Percentiles rank a stretch among this genome's conserved stretches.
Evolutionary conservation across 1,140 invertebrate species (phyloP).

Genomic region (Oscheius sp.): DNA sequence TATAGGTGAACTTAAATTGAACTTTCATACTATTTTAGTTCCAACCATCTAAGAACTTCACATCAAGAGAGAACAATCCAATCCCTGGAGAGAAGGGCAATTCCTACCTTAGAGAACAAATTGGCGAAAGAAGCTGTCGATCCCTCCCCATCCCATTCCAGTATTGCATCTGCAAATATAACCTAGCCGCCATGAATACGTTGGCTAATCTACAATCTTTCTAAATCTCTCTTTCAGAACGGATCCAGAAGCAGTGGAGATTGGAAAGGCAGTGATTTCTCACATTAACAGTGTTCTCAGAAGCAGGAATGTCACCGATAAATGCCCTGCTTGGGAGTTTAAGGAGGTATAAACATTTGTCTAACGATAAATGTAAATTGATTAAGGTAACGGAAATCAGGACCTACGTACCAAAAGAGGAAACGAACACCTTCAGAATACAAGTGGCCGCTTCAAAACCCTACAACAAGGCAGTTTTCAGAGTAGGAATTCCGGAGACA

Average conservation of each 20-base stretch:
- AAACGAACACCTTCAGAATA: neutral
- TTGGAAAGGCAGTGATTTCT: neutral
- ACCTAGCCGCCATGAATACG: neutral
- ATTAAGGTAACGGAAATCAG: too few species aligned
- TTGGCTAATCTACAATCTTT: neutral
- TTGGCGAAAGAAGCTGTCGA: neutral
- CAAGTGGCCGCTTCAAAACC: too few species aligned
- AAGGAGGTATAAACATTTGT: neutral
- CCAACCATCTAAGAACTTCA: neutral
- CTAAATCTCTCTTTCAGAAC: neutral
- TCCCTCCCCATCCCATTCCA: slow-evolving; percentile 4
- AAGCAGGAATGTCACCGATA: neutral
- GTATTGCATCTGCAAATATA: slow-evolving; percentile 24
- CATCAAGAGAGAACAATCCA: neutral
- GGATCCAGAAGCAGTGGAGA: neutral
- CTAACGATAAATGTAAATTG: too few species aligned
- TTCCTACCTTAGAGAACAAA: slow-evolving; percentile 1
- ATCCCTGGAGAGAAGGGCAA: slow-evolving; percentile 10
- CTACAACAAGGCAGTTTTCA: neutral
- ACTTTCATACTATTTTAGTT: neutral
- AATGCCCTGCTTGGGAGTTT: neutral
- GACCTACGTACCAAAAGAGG: too few species aligned
- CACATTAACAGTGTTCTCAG: neutral
- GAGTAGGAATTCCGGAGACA: neutral
- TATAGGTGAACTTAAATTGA: neutral